Conservation (phyloP, 2,888 invertebrate species). For the Eupithecia exiguata region DNA sequence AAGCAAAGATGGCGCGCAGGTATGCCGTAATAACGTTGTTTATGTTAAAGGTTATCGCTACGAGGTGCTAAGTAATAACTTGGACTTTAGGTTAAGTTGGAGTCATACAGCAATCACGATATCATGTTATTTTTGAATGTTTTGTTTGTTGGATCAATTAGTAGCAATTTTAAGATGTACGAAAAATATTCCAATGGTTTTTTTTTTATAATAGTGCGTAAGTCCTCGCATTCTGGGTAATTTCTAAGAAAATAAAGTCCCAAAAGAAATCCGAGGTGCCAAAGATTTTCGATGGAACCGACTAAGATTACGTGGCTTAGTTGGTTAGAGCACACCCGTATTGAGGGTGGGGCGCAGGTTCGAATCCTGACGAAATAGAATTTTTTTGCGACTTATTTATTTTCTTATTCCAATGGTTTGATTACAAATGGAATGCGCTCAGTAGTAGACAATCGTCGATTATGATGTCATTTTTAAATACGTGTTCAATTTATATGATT, state of each 20-base stretch:
- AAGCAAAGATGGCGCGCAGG: constrained; percentile 38
- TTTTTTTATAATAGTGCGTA: no score
- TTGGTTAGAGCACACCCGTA: no score
- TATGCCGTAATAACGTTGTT: constrained; percentile 39
- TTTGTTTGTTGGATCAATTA: background rate
- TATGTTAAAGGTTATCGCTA: constrained; percentile 38
- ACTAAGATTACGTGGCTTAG: no score
- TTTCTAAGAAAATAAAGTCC: no score
- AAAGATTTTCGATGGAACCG: no score
- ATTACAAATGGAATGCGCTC: background rate
- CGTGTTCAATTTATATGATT: background rate
- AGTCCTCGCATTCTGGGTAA: no score
- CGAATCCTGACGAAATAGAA: no score
- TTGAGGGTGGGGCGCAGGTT: no score
- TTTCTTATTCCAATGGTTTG: no score
- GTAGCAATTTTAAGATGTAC: background rate
- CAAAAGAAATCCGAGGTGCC: no score
- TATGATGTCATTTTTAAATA: background rate
- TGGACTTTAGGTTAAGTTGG: constrained; percentile 27
- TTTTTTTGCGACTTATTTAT: no score
- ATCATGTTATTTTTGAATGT: constrained; percentile 17
- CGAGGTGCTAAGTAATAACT: constrained; percentile 42
- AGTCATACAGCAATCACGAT: constrained; percentile 22
- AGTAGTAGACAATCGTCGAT: background rate
- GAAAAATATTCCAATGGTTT: background rate